Evolutionary conservation across 35 echinoderm and acorn worm genomes (phyloP), one percentile per base, ranked within the genome.

Genomic region (Apostichopus parvimensis): DNA sequence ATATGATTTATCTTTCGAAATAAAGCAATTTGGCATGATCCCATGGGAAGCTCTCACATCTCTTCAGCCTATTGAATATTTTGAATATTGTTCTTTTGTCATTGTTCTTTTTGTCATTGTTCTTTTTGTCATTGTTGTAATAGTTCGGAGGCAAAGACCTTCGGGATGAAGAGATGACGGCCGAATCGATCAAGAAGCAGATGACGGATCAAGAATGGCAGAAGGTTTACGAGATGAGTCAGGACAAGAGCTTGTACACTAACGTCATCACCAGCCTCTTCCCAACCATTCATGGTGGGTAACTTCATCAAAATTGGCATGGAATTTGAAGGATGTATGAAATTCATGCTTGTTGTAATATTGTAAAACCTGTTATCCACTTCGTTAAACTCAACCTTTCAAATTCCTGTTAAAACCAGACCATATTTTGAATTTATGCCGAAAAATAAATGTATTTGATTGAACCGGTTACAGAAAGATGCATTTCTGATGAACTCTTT

Each of bases 181-280:
- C 97, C 6, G 97, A 99, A 76, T 93, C 92, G 52, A 99, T 99
- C 92, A 99, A 99, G 93, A 99, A 99, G 66, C 97, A 99, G 84
- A 99, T 99, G 97, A 99, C 97, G 21, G 97, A 99, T 78, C 97
- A 99, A 76, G 97, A 99, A 92, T 99, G 97, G 97, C 97, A 99
- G 92, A 96, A 99, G 85, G 97, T 99, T 17, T 99, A 96, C 68
- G 97, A 99, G 79, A 99, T 99, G 97, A 99, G 97, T 57, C 97
- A 95, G 87, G 97, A 99, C 59, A 99, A 99, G 93, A 96, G 92
- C 78, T 83, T 99, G 57, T 99, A 99, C 82, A 93, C 93, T 59
- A 91, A 99, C 83, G 82, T 99, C 53, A 99, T 99, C 68, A 93
- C 93, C 17, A 96, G 94, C 82, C 97, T 99, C 61, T 99, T 99